Evolutionary conservation across 1,140 invertebrate genomes (phyloP).

Genomic region (Sminthurinus signatus): DNA sequence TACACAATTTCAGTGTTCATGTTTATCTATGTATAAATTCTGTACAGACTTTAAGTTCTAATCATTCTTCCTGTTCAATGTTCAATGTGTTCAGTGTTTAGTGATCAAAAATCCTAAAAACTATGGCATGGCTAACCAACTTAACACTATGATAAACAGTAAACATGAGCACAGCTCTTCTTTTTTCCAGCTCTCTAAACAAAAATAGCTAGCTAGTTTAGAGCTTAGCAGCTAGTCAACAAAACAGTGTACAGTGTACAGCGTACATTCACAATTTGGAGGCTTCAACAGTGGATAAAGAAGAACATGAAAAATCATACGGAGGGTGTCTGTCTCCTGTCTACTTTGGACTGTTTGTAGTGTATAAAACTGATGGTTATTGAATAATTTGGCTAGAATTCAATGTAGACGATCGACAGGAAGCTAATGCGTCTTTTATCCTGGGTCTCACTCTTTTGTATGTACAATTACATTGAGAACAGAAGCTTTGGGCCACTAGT

Average conservation of each 20-base stretch:
- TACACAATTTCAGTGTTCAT: background rate
- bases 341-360: too few species aligned
- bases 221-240: background rate
- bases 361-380: too few species aligned
- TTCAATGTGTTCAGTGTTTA: background rate
- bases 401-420: constrained; percentile 10
- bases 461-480: constrained; percentile 10
- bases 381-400: background rate
- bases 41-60: too few species aligned
- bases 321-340: background rate
- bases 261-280: background rate
- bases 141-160: background rate
- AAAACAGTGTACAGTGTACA: background rate
- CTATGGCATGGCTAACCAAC: background rate
- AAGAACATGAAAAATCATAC: background rate
- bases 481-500: too few species aligned
- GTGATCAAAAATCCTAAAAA: background rate
- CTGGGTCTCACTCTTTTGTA: background rate
- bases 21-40: background rate
- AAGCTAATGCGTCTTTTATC: constrained; percentile 30
- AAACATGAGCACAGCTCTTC: background rate
- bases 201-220: background rate
- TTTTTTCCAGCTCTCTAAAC: background rate
- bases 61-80: too few species aligned
- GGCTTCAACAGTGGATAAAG: background rate